Evolutionary conservation across 1,140 invertebrate genomes (phyloP).

Genomic region (Wiebesia pumilae): DNA sequence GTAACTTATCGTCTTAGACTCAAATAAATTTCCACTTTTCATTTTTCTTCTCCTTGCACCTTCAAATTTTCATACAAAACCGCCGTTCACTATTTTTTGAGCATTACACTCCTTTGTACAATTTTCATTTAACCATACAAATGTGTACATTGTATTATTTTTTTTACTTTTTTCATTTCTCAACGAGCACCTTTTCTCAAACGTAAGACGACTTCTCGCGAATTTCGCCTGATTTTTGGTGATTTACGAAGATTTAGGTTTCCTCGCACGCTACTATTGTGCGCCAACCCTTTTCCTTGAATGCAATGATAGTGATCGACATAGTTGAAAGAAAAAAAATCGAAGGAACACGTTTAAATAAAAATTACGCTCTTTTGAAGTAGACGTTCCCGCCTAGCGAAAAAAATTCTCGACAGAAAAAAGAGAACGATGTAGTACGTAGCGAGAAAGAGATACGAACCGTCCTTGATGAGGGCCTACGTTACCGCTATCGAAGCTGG

Average conservation of each 20-base stretch:
- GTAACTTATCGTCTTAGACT: background rate
- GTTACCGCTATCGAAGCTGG: conserved; percentile 83
- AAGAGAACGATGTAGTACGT: background rate
- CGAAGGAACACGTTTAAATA: background rate
- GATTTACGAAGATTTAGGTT: conserved; percentile 28
- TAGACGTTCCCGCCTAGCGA: background rate
- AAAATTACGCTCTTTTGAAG: background rate
- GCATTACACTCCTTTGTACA: background rate
- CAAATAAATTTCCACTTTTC: background rate
- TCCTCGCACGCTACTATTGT: background rate
- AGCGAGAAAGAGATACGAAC: conserved; percentile 59
- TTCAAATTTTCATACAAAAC: too few relatives aligned
- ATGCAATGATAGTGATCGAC: background rate
- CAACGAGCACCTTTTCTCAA: background rate
- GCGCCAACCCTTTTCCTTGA: background rate
- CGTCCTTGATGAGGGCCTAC: conserved; percentile 82
- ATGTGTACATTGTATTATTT: too few relatives aligned
- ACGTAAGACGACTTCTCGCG: background rate
- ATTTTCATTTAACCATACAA: background rate
- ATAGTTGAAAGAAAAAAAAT: background rate
- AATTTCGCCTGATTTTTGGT: background rate
- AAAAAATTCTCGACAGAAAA: background rate
- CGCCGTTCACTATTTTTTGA: background rate
- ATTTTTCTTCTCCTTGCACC: too few relatives aligned
- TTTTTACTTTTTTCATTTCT: background rate